A percentile compares a stretch with the other conserved stretches of the same genome.
These are phyloP conservation scores for Melanophora roralis DNA, from an alignment of 2,888 invertebrate genomes.

Conservation along the genomic window DNA sequence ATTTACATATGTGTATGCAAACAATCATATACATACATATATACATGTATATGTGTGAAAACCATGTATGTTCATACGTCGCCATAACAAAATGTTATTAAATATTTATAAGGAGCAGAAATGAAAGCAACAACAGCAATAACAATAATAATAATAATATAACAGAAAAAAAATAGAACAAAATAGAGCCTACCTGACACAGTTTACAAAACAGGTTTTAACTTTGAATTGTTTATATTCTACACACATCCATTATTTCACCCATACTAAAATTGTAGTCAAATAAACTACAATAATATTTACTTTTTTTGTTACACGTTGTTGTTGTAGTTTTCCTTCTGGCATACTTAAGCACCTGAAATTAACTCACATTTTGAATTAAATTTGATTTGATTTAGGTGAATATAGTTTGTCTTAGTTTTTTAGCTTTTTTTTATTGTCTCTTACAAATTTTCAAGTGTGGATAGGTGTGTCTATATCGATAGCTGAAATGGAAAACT, in stretches of 20 bases:
- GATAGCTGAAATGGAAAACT: too few species aligned
- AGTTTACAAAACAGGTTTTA: slow-evolving; percentile 45
- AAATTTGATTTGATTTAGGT: background rate
- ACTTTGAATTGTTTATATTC: slow-evolving; percentile 37
- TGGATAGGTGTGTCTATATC: background rate
- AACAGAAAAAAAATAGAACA: too few species aligned
- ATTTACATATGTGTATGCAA: background rate
- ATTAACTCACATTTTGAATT: background rate
- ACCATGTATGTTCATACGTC: background rate
- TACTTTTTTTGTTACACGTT: background rate
- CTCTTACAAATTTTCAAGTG: background rate
- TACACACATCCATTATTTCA: background rate
- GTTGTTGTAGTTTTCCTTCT: background rate
- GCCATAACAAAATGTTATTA: slow-evolving; percentile 48
- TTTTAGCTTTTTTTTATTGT: slow-evolving; percentile 5
- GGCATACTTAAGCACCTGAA: background rate
- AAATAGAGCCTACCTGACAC: slow-evolving; percentile 40
- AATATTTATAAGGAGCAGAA: slow-evolving; percentile 49
- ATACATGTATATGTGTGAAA: slow-evolving; percentile 8
- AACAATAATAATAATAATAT: slow-evolving; percentile 17
- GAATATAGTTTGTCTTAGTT: background rate
- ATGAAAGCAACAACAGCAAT: slow-evolving; percentile 6
- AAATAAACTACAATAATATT: slow-evolving; percentile 17
- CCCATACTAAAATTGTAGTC: background rate
- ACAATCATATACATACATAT: too few species aligned